Evolutionary conservation across 2,797 vertebrate species (phyloP).

Genomic region (Catostomus latipinnis): DNA sequence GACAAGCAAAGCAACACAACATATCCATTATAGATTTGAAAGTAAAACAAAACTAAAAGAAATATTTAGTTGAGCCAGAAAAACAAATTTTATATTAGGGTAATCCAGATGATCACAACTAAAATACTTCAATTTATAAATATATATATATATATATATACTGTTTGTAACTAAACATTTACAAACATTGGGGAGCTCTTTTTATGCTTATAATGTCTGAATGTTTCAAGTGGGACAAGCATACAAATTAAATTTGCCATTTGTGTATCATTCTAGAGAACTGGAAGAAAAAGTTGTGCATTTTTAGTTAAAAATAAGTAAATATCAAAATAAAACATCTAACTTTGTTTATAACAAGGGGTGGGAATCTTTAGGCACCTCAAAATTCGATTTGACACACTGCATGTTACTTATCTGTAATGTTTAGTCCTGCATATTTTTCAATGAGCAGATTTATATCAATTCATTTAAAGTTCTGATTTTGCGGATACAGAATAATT

Average conservation of each 20-base stretch:
- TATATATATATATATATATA: no score
- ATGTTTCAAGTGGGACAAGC: background rate
- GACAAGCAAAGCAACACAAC: constrained; percentile 8
- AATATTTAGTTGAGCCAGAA: background rate
- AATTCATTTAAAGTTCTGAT: no score
- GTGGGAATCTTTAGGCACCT: no score
- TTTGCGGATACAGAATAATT: no score
- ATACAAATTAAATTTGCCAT: constrained; percentile 6
- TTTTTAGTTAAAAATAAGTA: background rate
- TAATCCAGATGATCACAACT: background rate
- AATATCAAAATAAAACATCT: background rate
- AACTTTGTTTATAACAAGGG: no score
- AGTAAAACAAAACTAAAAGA: background rate
- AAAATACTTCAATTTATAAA: no score
- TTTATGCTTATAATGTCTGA: constrained; percentile 52
- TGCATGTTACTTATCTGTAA: no score
- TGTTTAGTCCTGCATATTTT: no score
- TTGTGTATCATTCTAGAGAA: background rate
- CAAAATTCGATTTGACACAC: no score
- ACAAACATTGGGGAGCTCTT: constrained; percentile 1
- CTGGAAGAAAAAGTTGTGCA: background rate
- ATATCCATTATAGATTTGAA: constrained; percentile 14
- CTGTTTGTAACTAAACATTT: background rate
- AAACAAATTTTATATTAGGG: background rate
- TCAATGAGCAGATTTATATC: no score